Percentiles rank a stretch among this genome's conserved stretches.
Evolutionary conservation across 2,113 vertebrate species (phyloP).

Genomic region (Nansenia antarctica): DNA sequence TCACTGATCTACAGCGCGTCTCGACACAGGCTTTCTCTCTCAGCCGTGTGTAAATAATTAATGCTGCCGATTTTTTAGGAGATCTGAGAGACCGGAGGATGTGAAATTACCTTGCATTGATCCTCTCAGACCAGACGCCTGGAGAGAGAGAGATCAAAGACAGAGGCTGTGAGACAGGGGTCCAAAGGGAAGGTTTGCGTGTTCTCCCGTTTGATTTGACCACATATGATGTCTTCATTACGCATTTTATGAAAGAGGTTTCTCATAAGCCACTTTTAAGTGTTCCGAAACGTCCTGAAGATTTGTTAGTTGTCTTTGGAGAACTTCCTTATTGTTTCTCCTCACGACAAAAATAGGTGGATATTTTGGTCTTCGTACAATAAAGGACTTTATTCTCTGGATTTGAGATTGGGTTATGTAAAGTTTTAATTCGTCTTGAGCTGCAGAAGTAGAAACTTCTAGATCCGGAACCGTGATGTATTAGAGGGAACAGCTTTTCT

Average conservation of each 20-base stretch:
- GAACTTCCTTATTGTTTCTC: background rate
- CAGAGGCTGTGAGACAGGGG: conserved; percentile 7
- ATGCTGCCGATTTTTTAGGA: conserved; percentile 61
- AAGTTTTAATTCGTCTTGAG: conserved; percentile 39
- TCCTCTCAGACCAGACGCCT: conserved; percentile 44
- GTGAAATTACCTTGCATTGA: conserved; percentile 68
- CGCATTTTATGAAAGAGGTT: conserved; percentile 10
- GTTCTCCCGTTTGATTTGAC: conserved; percentile 39
- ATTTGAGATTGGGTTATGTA: conserved; percentile 18
- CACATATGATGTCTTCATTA: conserved; percentile 44
- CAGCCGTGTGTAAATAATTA: conserved; percentile 54
- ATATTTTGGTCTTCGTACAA: background rate
- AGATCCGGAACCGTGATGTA: conserved; percentile 36
- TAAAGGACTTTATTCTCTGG: conserved; percentile 7
- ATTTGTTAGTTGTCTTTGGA: background rate
- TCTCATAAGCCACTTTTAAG: background rate
- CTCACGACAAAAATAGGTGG: background rate
- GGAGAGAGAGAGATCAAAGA: conserved; percentile 22
- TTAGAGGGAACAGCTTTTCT: conserved; percentile 48
- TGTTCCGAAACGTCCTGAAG: background rate
- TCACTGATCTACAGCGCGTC: conserved; percentile 53
- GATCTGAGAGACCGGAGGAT: conserved; percentile 57
- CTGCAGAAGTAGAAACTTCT: conserved; percentile 25
- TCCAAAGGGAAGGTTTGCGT: background rate
- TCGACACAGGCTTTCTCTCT: conserved; percentile 33